Evolutionary conservation across 1,140 invertebrate genomes (phyloP).

Genomic region (Zaprionus vittiger): DNA sequence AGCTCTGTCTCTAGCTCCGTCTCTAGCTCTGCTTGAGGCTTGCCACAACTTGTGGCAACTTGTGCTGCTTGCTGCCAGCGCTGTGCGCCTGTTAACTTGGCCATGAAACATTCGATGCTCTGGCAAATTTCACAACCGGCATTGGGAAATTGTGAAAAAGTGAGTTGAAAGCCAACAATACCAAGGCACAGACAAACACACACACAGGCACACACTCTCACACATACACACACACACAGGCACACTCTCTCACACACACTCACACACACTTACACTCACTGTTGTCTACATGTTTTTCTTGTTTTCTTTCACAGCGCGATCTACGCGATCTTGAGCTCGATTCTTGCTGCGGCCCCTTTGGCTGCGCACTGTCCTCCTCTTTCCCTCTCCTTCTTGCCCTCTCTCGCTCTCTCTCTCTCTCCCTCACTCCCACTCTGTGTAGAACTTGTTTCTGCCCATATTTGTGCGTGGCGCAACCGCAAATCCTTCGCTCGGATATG

Average conservation of each 20-base stretch:
- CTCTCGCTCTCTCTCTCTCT: neutral
- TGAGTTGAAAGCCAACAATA: constrained; percentile 55
- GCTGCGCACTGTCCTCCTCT: neutral
- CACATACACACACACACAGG: neutral
- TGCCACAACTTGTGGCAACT: constrained; percentile 35
- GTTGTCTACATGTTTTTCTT: constrained; percentile 72
- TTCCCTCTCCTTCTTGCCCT: neutral
- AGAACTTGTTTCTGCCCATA: constrained; percentile 73
- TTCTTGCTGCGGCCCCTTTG: constrained; percentile 35
- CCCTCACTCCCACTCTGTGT: neutral
- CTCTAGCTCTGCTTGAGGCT: constrained; percentile 23
- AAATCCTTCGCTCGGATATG: constrained; percentile 77
- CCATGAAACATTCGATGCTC: constrained; percentile 78
- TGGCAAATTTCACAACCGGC: constrained; percentile 73
- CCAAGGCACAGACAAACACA: neutral
- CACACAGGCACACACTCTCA: too few relatives aligned
- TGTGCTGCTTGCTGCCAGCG: constrained; percentile 14
- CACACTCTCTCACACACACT: constrained; percentile 2
- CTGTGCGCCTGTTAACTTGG: constrained; percentile 81
- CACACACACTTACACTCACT: neutral
- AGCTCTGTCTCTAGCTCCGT: constrained; percentile 51
- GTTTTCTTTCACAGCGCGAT: constrained; percentile 67
- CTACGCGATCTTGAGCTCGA: constrained; percentile 65
- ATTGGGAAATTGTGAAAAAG: constrained; percentile 74
- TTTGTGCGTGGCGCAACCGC: constrained; percentile 75